A percentile compares a stretch with the other conserved stretches of the same genome.
These are phyloP conservation scores for Brachionus paranguensis DNA, from an alignment of 1,140 invertebrate genomes.

Conservation along the genomic window DNA sequence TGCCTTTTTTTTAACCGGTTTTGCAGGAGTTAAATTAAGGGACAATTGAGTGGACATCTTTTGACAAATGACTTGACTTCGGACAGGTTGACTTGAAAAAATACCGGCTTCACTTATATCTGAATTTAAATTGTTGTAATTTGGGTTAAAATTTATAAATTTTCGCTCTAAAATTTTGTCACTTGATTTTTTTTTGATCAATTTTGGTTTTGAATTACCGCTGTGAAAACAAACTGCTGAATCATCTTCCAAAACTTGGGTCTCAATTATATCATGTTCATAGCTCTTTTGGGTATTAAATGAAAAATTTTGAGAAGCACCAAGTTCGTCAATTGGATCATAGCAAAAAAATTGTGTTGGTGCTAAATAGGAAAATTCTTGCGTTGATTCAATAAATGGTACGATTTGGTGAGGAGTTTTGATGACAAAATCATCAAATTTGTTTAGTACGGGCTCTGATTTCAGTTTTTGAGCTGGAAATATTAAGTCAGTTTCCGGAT, in stretches of 20 bases:
- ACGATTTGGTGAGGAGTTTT: not conserved
- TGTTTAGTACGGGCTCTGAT: not conserved
- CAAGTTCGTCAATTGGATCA: not conserved
- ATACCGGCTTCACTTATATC: not conserved
- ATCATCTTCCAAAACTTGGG: not conserved
- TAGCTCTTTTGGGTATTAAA: not conserved
- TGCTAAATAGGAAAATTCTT: not conserved
- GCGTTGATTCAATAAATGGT: slow-evolving; percentile 3
- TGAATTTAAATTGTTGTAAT: not conserved
- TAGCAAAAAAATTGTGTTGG: not conserved
- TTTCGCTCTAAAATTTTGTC: not conserved
- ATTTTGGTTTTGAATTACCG: not conserved
- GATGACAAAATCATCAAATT: not conserved
- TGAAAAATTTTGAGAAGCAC: not conserved
- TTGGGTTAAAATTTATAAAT: slow-evolving; percentile 12
- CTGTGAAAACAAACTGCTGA: not conserved
- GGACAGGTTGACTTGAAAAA: not conserved
- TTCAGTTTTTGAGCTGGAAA: not conserved
- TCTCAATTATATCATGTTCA: not conserved
- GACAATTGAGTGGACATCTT: not conserved
- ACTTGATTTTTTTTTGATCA: not conserved
- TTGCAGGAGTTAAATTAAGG: not conserved
- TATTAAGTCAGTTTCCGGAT: not conserved
- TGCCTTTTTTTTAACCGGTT: not conserved
- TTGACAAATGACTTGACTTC: not conserved